A percentile compares a stretch with the other conserved stretches of the same genome.
Conservation (phyloP, 2,113 vertebrate genomes). For the Muntiacus reevesi region DNA sequence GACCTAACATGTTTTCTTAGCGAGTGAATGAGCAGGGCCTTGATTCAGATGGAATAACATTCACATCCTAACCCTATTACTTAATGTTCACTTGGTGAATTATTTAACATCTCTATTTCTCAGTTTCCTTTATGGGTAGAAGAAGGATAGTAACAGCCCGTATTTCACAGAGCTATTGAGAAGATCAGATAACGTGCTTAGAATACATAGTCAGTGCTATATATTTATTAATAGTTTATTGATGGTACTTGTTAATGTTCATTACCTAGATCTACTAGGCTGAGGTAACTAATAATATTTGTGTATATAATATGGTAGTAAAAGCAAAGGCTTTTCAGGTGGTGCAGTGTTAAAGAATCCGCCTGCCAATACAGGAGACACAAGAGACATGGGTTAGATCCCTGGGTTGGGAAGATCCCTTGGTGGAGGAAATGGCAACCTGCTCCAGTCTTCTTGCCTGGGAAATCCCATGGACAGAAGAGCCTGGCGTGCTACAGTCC, state of each 20-base stretch:
- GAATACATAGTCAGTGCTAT: neutral
- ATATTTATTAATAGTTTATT: neutral
- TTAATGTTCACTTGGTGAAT: neutral
- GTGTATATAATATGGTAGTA: neutral
- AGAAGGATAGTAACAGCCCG: neutral
- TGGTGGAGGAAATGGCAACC: neutral
- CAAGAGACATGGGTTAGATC: neutral
- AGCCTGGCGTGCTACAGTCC: neutral
- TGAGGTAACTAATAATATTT: neutral
- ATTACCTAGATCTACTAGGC: slow-evolving; percentile 40
- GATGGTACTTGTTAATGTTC: neutral
- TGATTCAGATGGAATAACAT: neutral
- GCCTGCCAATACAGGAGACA: neutral
- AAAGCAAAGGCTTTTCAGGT: neutral
- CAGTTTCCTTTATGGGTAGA: neutral
- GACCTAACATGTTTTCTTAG: neutral
- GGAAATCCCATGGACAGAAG: neutral
- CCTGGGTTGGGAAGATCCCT: neutral
- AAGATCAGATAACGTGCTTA: neutral
- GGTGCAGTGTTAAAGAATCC: neutral
- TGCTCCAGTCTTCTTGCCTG: neutral
- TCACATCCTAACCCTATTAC: neutral
- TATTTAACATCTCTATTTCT: neutral
- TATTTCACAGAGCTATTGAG: slow-evolving; percentile 28
- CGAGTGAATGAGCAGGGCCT: neutral